A percentile compares a stretch with the other conserved stretches of the same genome.
These are phyloP conservation scores for Lepidothrix coronata DNA, from an alignment of 2,113 vertebrate species.

Conservation along the genomic window DNA sequence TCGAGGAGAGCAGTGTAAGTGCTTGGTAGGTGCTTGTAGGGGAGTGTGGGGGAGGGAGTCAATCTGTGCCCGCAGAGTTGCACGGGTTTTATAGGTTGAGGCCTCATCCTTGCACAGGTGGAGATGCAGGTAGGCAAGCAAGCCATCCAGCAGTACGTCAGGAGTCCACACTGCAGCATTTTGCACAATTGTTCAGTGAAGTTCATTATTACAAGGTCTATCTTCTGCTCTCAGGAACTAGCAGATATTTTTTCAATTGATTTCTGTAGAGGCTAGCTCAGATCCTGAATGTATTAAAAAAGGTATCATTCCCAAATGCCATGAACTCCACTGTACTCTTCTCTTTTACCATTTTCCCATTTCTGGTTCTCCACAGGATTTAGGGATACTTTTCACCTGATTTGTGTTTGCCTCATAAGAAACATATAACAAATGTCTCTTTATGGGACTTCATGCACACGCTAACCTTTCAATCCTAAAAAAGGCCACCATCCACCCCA, in stretches of 20 bases:
- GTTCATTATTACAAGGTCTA: neutral
- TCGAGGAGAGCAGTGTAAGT: fast-evolving
- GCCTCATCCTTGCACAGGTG: fast-evolving
- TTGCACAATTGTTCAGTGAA: neutral
- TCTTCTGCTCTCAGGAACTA: neutral
- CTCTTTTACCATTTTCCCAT: neutral
- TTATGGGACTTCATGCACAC: neutral
- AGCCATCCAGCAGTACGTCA: neutral
- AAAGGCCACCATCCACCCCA: neutral
- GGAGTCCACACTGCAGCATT: neutral
- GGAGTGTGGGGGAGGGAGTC: neutral
- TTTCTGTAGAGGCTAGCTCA: neutral
- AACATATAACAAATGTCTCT: neutral
- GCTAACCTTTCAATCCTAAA: neutral
- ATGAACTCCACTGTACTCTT: neutral
- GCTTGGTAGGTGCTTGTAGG: fast-evolving
- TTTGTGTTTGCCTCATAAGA: neutral
- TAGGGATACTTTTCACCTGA: neutral
- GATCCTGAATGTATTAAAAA: neutral
- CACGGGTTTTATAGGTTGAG: fast-evolving
- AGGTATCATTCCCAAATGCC: neutral
- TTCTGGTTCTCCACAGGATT: neutral
- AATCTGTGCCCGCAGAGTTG: fast-evolving
- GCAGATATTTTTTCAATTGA: neutral
- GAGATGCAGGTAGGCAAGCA: neutral